Evolutionary conservation across 1,140 invertebrate genomes (phyloP), one percentile per base, ranked within the genome.

Genomic region (Bicyclus anynana): DNA sequence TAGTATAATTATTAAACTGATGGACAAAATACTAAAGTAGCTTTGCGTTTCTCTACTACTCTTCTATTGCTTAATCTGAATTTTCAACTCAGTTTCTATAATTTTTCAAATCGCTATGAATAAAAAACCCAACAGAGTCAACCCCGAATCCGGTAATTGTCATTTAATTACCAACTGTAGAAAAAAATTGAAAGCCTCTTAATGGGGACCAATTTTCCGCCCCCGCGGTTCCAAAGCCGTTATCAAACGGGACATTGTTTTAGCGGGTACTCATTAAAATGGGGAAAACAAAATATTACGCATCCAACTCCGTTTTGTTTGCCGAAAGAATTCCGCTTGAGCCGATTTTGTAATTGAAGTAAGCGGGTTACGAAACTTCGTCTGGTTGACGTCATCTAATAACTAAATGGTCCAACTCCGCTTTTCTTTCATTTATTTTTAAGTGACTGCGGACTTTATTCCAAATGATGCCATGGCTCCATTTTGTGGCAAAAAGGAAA

Each of bases 161-260:
- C 74, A 74, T 83, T 83, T 80, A 83, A 83, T 83, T 83, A 80
- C 80, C 70, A 68, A 62, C 64, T 53, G 66, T 61, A 62, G 58
- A 74, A 77, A 80, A 65, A 70, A 74, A 74, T 54, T 62, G 63
- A 65, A 53, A 77, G 75, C 69, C 68, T 77, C 69, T 80, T 80
- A 80, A 83, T 80, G 80, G 72, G 56, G 57, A 65, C 71, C 80
- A 80, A 83, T 83, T 83, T 83, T 77, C 69, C 76, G 80, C 65
- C 71, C 62, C 65, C 68, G 71, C 64, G 77, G 62, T 64, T 59
- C 40, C 62, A 51, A 63, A 70, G 70, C 71, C 52, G 53, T 72
- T 75, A 63, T 71, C 69, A 65, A 53, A 59, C 67, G 64, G 69
- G 69, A 79, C 72, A 77, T 73, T 77, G 78, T 77, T 74, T 74